Percentiles rank a stretch among this genome's conserved stretches.
Evolutionary conservation across 2,888 invertebrate species (phyloP).

Genomic region (Troides helena): DNA sequence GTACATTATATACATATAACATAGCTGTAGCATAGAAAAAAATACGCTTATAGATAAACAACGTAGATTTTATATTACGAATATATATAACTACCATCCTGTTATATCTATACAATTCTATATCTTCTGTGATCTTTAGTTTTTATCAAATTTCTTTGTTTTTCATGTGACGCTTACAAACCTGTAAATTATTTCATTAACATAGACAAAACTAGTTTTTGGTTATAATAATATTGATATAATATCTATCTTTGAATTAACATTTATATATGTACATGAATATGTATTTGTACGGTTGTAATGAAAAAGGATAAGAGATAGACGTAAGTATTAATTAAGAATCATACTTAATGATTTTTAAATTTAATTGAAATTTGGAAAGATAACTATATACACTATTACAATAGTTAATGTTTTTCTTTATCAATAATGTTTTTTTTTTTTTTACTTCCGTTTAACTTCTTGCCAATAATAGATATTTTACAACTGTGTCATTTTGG

Average conservation of each 20-base stretch:
- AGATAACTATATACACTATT: neutral
- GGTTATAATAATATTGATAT: neutral
- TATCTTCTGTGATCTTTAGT: neutral
- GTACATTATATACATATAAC: slow-evolving; percentile 23
- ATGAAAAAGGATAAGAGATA: neutral
- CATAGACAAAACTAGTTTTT: neutral
- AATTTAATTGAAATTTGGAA: neutral
- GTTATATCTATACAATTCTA: neutral
- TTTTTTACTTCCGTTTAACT: neutral
- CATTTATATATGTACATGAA: neutral
- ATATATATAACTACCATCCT: neutral
- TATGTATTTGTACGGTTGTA: neutral
- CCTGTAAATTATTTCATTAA: neutral
- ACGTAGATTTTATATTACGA: slow-evolving; percentile 28
- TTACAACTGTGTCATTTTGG: neutral
- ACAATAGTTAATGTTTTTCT: neutral
- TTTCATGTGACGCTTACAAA: neutral
- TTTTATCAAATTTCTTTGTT: slow-evolving; percentile 1
- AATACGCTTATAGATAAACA: slow-evolving; percentile 56
- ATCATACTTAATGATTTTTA: neutral
- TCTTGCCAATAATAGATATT: neutral
- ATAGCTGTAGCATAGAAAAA: slow-evolving; percentile 38
- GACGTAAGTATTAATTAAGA: neutral
- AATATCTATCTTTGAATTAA: neutral
- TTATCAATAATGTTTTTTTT: neutral